Evolutionary conservation across 2,113 vertebrate species (phyloP).

Genomic region (Todiramphus chloris): DNA sequence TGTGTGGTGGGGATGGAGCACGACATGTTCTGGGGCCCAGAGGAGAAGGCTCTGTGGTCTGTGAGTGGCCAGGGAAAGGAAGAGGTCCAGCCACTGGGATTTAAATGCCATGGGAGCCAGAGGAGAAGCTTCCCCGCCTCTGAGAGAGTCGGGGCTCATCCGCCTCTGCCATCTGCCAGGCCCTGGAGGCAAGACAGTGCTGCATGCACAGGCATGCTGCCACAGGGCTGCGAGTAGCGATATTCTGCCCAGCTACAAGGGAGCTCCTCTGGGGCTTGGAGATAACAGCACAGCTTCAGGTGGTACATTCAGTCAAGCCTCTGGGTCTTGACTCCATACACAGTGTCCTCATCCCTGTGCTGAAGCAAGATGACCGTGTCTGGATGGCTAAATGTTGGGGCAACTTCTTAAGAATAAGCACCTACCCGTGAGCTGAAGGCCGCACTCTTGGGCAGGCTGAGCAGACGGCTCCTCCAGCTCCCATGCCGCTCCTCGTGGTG

Average conservation of each 20-base stretch:
- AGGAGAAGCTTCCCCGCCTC: neutral
- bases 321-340: neutral
- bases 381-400: neutral
- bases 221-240: neutral
- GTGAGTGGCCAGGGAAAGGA: neutral
- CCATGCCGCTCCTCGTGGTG: accelerated
- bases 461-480: neutral
- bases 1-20: neutral
- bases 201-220: neutral
- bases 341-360: neutral
- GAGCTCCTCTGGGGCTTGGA: neutral
- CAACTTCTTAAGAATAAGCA: neutral
- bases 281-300: neutral
- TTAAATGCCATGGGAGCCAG: neutral
- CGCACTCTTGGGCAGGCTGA: accelerated
- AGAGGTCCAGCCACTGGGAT: neutral
- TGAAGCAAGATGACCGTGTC: neutral
- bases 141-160: neutral
- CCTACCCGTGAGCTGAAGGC: neutral
- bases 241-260: neutral
- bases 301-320: neutral
- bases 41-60: neutral
- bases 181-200: neutral
- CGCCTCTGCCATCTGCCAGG: neutral
- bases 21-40: neutral